Percentiles rank a stretch among this genome's conserved stretches.
These are phyloP conservation scores for Omphaloscelis lunosa DNA, from an alignment of 2,888 invertebrate genomes.

Conservation along the genomic window DNA sequence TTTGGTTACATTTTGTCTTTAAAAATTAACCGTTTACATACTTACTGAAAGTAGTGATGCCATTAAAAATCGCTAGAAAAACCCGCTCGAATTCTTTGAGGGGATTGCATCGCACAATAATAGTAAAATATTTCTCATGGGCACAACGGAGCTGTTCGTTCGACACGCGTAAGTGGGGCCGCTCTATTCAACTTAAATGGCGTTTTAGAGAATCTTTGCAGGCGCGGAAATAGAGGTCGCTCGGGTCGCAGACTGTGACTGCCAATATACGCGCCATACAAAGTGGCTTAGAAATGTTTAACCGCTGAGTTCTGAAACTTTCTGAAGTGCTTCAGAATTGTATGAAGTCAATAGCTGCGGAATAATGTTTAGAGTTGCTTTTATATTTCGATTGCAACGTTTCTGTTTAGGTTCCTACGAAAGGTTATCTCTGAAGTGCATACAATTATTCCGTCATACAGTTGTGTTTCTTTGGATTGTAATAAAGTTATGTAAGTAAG, in stretches of 20 bases:
- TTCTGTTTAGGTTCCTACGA: neutral
- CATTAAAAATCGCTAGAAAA: constrained; percentile 43
- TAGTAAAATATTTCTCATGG: constrained; percentile 54
- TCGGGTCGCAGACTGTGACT: constrained; percentile 38
- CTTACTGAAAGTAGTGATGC: constrained; percentile 25
- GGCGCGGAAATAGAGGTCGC: constrained; percentile 63
- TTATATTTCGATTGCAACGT: constrained; percentile 6
- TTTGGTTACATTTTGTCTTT: constrained; percentile 28
- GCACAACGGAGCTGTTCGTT: constrained; percentile 49
- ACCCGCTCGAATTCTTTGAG: constrained; percentile 30
- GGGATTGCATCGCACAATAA: constrained; percentile 55
- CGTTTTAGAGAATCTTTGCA: constrained; percentile 62
- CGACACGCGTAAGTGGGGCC: constrained; percentile 60
- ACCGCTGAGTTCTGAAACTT: constrained; percentile 46
- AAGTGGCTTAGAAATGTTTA: constrained; percentile 54
- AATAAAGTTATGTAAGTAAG: neutral
- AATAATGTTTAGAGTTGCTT: constrained; percentile 11
- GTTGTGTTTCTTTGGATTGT: neutral
- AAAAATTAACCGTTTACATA: constrained; percentile 28
- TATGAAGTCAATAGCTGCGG: constrained; percentile 26
- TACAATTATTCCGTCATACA: neutral
- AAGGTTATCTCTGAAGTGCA: neutral
- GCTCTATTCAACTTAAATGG: constrained; percentile 66
- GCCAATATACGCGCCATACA: constrained; percentile 50
- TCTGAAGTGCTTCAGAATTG: constrained; percentile 38